Conservation (phyloP, 2,797 vertebrate genomes). For the Lycodopsis pacificus region DNA sequence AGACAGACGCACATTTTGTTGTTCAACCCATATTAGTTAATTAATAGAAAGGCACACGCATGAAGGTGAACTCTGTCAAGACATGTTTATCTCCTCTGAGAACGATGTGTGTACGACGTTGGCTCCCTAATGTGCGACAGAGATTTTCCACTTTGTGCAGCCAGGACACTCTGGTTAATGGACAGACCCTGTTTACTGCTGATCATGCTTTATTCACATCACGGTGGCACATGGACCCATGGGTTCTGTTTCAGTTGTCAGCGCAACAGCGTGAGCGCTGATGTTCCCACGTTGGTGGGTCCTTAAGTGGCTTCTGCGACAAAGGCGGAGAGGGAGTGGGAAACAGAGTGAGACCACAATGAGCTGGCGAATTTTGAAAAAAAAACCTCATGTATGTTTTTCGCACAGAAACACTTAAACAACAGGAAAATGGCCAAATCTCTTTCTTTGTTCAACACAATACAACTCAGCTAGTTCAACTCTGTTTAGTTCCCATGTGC, state of each 20-base stretch:
- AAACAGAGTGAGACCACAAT: not conserved
- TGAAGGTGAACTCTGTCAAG: slow-evolving; percentile 65
- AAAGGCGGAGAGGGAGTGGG: not conserved
- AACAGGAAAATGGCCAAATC: not conserved
- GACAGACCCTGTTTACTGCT: slow-evolving; percentile 57
- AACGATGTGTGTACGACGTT: slow-evolving; percentile 23
- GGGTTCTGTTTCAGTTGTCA: slow-evolving; percentile 71
- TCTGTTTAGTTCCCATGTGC: not conserved
- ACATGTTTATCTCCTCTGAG: slow-evolving; percentile 62
- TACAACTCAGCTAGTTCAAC: not conserved
- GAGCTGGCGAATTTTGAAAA: not conserved
- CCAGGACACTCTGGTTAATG: slow-evolving; percentile 46
- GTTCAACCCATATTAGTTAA: slow-evolving; percentile 14
- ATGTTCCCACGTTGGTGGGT: slow-evolving; percentile 29
- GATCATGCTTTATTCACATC: slow-evolving; percentile 57
- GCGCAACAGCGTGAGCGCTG: slow-evolving; percentile 58
- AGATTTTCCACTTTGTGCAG: slow-evolving; percentile 35
- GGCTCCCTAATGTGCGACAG: slow-evolving; percentile 20
- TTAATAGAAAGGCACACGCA: slow-evolving; percentile 23
- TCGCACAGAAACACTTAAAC: not conserved
- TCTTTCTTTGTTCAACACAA: not conserved
- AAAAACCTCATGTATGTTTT: not conserved
- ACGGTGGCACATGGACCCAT: slow-evolving; percentile 43
- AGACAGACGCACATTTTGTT: not conserved
- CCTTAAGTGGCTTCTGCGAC: slow-evolving; percentile 30